Conservation (phyloP, 2,888 invertebrate species). For the Eledona agricola region DNA sequence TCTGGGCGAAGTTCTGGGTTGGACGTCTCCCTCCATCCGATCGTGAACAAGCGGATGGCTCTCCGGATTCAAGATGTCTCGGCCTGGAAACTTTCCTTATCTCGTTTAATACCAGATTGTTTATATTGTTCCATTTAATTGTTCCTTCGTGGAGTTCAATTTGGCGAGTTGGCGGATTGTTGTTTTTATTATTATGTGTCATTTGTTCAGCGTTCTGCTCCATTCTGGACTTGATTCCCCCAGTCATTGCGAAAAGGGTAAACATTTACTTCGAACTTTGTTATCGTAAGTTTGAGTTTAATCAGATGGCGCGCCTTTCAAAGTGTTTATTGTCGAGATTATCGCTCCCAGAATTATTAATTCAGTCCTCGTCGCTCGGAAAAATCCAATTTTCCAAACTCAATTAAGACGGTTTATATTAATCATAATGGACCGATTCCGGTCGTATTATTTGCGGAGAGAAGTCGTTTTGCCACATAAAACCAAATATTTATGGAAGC, state of each 20-base stretch:
- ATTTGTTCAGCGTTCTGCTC: conserved; percentile 33
- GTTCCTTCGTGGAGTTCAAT: conserved; percentile 36
- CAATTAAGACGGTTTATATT: conserved; percentile 31
- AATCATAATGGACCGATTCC: conserved; percentile 26
- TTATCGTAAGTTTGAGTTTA: conserved; percentile 36
- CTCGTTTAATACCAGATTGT: conserved; percentile 39
- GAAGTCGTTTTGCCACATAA: conserved; percentile 27
- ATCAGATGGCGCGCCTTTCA: conserved; percentile 35
- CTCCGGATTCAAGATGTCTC: conserved; percentile 39
- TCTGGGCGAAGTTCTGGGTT: conserved; percentile 32
- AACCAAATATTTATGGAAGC: conserved; percentile 37
- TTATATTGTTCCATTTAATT: conserved; percentile 41
- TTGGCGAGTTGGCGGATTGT: conserved; percentile 30
- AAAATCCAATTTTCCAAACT: conserved; percentile 33
- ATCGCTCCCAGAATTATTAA: conserved; percentile 28
- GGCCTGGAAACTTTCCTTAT: conserved; percentile 39
- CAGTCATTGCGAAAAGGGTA: conserved; percentile 33
- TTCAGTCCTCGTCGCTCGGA: conserved; percentile 18
- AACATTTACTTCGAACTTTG: conserved; percentile 33
- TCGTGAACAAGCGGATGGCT: conserved; percentile 38
- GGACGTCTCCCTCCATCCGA: conserved; percentile 33
- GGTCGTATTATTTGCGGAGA: conserved; percentile 26
- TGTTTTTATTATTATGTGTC: conserved; percentile 38
- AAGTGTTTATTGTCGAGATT: conserved; percentile 34
- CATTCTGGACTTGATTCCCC: conserved; percentile 32